These are phyloP conservation scores for Tetragonisca angustula DNA, from an alignment of 2,888 invertebrate genomes.

Conservation along the genomic window DNA sequence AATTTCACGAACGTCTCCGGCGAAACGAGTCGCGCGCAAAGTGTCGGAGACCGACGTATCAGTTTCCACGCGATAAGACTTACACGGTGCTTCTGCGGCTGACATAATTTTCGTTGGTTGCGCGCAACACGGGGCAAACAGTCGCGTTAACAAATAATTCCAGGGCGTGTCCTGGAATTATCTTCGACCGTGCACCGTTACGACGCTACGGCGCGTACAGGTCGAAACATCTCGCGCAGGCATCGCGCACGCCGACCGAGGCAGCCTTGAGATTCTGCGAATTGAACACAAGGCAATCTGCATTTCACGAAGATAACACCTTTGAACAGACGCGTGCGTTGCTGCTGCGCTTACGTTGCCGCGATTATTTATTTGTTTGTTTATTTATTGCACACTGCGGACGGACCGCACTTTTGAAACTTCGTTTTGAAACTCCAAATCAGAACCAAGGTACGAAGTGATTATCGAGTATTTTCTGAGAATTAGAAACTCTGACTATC, in stretches of 20 bases:
- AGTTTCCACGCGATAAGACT: not conserved
- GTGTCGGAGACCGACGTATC: too few relatives aligned
- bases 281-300: slow-evolving; percentile 79
- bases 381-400: too few relatives aligned
- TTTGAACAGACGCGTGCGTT: slow-evolving; percentile 47
- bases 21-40: too few relatives aligned
- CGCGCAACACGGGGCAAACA: too few relatives aligned
- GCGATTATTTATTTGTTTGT: too few relatives aligned
- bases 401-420: too few relatives aligned
- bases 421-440: too few relatives aligned
- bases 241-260: slow-evolving; percentile 39
- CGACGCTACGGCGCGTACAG: slow-evolving; percentile 16
- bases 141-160: slow-evolving; percentile 10
- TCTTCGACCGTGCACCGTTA: slow-evolving; percentile 27
- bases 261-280: slow-evolving; percentile 76
- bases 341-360: slow-evolving; percentile 13
- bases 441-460: too few relatives aligned
- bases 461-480: too few relatives aligned
- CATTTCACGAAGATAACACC: slow-evolving; percentile 76
- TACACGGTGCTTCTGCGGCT: not conserved
- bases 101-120: not conserved
- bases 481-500: too few relatives aligned
- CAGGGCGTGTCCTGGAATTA: slow-evolving; percentile 22
- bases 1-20: not conserved
- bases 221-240: slow-evolving; percentile 33